Conservation (phyloP, 92 coral and sea anemone species). For the Umimayanthus kanabou region DNA sequence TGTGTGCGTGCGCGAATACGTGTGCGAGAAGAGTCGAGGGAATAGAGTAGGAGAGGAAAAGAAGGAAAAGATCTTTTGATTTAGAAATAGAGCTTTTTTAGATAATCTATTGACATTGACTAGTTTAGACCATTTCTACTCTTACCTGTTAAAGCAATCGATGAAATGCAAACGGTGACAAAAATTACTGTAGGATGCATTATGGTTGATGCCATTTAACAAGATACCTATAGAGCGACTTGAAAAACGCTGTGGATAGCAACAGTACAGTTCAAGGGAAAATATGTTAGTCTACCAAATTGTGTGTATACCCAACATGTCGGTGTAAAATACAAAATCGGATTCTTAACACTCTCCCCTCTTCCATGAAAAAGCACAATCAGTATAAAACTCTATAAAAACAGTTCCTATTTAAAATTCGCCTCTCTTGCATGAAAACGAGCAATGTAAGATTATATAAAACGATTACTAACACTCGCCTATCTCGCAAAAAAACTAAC, state of each 20-base stretch:
- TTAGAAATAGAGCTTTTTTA: too few species aligned
- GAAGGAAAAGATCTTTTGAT: not conserved
- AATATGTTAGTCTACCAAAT: not conserved
- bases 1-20: not conserved
- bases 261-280: not conserved
- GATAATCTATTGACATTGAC: not conserved
- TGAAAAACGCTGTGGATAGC: not conserved
- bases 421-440: too few species aligned
- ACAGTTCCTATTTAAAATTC: too few species aligned
- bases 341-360: too few species aligned
- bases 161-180: not conserved
- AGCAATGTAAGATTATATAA: too few species aligned
- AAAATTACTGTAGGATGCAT: not conserved
- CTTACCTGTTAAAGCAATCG: not conserved
- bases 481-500: too few species aligned
- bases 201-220: not conserved
- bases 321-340: too few species aligned
- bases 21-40: not conserved
- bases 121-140: not conserved
- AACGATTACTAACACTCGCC: too few species aligned
- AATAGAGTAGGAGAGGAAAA: not conserved
- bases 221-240: not conserved
- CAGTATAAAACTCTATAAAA: too few species aligned
- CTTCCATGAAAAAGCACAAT: too few species aligned
- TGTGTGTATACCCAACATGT: too few species aligned